phyloP scores from a whole-genome alignment of 2,113 vertebrate genomes.

The Chitala chitala region DNA sequence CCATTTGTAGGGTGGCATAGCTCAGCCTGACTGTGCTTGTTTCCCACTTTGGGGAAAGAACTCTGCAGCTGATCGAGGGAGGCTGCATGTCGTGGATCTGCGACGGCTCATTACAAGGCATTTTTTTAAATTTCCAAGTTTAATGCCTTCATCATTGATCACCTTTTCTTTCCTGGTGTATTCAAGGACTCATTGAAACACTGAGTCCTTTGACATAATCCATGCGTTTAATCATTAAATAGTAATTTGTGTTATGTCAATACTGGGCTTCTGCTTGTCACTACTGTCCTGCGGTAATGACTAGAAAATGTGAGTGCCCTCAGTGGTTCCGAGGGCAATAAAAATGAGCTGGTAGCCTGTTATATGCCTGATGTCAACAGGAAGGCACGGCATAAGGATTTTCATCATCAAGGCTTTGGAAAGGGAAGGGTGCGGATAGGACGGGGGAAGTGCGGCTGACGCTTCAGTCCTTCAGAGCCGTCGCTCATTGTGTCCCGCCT shows the following conservation, averaged over 20 bases:
- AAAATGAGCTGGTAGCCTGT: not conserved
- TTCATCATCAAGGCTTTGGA: not conserved
- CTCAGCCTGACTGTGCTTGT: not conserved
- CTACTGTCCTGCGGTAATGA: not conserved
- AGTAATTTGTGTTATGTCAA: constrained; percentile 2
- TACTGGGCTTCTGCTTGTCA: not conserved
- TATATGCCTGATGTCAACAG: not conserved
- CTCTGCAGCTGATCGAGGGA: not conserved
- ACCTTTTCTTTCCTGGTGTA: not conserved
- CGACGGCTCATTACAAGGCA: not conserved
- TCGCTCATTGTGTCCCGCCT: not conserved
- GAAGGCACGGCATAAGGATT: not conserved
- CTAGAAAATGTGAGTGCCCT: not conserved
- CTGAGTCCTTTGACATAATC: no score
- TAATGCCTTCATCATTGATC: not conserved
- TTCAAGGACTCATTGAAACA: not conserved
- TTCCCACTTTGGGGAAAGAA: not conserved
- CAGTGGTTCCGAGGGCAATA: not conserved
- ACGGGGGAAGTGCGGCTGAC: not conserved
- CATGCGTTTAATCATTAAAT: not conserved
- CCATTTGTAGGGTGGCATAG: not conserved
- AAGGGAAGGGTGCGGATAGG: not conserved
- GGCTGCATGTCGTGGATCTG: not conserved
- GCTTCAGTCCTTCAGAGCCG: not conserved
- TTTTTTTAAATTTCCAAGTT: not conserved